Percentiles rank a stretch among this genome's conserved stretches.
Conservation (phyloP, 2,113 vertebrate genomes). For the cattle (Bos taurus) region DNA sequence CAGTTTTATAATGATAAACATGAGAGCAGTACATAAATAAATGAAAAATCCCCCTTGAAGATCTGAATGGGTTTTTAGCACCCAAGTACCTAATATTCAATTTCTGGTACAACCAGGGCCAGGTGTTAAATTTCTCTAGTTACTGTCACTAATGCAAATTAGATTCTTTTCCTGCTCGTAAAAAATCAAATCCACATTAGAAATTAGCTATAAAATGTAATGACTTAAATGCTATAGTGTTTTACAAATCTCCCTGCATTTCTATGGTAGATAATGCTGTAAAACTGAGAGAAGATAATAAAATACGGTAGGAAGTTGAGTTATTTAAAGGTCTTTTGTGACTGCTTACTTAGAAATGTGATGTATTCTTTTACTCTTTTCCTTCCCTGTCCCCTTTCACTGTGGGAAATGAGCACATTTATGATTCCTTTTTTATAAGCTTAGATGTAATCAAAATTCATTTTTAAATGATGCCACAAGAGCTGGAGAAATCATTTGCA, state of each 20-base stretch:
- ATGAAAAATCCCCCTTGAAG: slow-evolving; percentile 83
- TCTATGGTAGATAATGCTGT: slow-evolving; percentile 83
- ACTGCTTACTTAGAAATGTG: slow-evolving; percentile 82
- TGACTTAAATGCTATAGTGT: slow-evolving; percentile 90
- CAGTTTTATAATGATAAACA: slow-evolving; percentile 83
- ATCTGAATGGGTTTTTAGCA: slow-evolving; percentile 82
- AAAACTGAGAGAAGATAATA: slow-evolving; percentile 85
- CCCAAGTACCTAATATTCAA: slow-evolving; percentile 86
- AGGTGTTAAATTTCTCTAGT: slow-evolving; percentile 91
- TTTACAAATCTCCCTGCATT: slow-evolving; percentile 88
- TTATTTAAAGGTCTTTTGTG: slow-evolving; percentile 88
- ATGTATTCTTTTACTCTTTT: slow-evolving; percentile 77
- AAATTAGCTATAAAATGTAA: slow-evolving; percentile 92
- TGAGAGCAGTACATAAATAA: slow-evolving; percentile 81
- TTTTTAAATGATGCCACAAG: slow-evolving; percentile 74
- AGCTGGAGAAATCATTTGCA: slow-evolving; percentile 73
- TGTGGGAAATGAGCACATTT: slow-evolving; percentile 77
- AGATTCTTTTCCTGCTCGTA: slow-evolving; percentile 88
- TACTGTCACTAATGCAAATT: slow-evolving; percentile 92
- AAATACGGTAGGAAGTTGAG: slow-evolving; percentile 83
- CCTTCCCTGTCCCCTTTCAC: slow-evolving; percentile 67
- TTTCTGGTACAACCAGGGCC: slow-evolving; percentile 84
- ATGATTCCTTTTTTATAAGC: slow-evolving; percentile 78
- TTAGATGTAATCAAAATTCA: slow-evolving; percentile 78
- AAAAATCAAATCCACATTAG: slow-evolving; percentile 92